Evolutionary conservation across 2,113 vertebrate genomes (phyloP).

Genomic region (Colinus virginianus): DNA sequence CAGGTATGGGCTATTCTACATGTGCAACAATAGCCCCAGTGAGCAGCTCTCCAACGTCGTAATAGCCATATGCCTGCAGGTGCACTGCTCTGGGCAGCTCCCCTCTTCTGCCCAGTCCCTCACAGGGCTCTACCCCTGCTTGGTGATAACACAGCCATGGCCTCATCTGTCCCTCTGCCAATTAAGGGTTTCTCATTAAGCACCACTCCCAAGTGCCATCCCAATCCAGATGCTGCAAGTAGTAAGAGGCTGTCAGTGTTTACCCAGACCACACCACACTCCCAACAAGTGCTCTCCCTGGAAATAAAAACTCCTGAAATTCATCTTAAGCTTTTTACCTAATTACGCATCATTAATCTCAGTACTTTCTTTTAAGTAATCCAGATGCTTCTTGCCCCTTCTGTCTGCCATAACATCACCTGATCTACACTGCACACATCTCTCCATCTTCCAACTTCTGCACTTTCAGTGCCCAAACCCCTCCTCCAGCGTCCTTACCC

Average conservation of each 20-base stretch:
- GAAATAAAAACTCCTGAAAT: neutral
- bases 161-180: neutral
- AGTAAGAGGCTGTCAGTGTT: neutral
- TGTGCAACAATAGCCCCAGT: neutral
- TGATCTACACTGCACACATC: rapidly evolving
- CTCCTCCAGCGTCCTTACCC: neutral
- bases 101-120: too few relatives aligned
- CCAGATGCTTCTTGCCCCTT: neutral
- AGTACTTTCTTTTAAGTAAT: neutral
- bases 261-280: neutral
- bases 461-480: neutral
- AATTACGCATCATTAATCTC: neutral
- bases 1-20: neutral
- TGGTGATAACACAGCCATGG: neutral
- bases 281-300: neutral
- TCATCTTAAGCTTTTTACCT: neutral
- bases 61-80: too few relatives aligned
- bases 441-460: neutral
- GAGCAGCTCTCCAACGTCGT: neutral
- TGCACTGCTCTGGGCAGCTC: too few relatives aligned
- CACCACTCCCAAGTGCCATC: neutral
- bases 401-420: neutral
- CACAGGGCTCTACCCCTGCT: too few relatives aligned
- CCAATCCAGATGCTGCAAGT: neutral
- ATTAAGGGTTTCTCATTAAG: neutral